Conservation (phyloP, 2,888 invertebrate species). For the Lissocephala sabroskyi region DNA sequence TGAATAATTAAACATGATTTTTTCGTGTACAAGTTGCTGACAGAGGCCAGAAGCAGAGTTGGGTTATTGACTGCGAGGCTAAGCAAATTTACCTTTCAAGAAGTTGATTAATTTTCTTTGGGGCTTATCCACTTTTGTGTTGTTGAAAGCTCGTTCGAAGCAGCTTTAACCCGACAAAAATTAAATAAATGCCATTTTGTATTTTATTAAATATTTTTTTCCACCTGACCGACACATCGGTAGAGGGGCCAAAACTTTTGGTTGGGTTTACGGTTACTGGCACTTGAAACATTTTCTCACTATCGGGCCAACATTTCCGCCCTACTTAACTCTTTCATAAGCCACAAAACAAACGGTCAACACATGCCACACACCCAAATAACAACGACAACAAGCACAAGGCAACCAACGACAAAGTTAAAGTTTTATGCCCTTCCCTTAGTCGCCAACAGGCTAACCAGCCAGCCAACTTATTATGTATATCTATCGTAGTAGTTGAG, state of each 20-base stretch:
- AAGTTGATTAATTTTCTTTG: too few relatives aligned
- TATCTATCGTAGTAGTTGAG: conserved; percentile 14
- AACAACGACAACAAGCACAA: too few relatives aligned
- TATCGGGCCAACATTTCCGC: conserved; percentile 1
- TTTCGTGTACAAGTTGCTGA: not conserved
- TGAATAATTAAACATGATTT: conserved; percentile 26
- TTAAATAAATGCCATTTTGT: too few relatives aligned
- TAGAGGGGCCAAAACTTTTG: conserved; percentile 1
- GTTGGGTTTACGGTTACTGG: not conserved
- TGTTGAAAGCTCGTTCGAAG: too few relatives aligned
- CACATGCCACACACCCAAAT: not conserved
- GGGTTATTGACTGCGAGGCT: too few relatives aligned
- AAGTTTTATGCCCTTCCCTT: conserved; percentile 17
- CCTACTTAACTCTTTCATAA: conserved; percentile 9
- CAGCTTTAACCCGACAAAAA: too few relatives aligned
- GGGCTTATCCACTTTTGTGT: too few relatives aligned
- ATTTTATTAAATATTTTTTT: too few relatives aligned
- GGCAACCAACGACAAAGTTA: too few relatives aligned
- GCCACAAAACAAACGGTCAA: conserved; percentile 11
- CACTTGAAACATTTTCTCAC: conserved; percentile 7
- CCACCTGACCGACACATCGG: too few relatives aligned
- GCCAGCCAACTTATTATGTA: conserved; percentile 20
- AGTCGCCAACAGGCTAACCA: not conserved
- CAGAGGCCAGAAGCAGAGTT: too few relatives aligned
- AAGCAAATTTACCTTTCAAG: too few relatives aligned